Conservation (phyloP, 2,797 vertebrate species). For the Catharus ustulatus region DNA sequence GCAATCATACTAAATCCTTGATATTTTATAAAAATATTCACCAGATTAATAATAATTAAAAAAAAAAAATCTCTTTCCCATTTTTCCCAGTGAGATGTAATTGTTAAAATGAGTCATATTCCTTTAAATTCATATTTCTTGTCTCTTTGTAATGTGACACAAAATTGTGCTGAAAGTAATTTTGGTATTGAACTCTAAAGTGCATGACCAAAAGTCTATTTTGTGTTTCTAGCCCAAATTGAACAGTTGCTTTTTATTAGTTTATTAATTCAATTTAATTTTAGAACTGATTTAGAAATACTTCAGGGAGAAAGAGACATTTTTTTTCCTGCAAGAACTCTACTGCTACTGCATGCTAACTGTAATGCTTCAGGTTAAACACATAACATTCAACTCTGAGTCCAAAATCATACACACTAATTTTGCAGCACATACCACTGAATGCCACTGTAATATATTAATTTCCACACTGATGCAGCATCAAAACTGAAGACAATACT, state of each 20-base stretch:
- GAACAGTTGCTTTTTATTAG: neutral
- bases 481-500: neutral
- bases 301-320: neutral
- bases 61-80: neutral
- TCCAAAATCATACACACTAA: neutral
- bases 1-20: neutral
- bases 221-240: slow-evolving; percentile 11
- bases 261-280: slow-evolving; percentile 31
- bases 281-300: slow-evolving; percentile 22
- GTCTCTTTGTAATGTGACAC: neutral
- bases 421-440: neutral
- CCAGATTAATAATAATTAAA: neutral
- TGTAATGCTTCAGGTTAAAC: slow-evolving; percentile 2
- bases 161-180: neutral
- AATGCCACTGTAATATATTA: neutral
- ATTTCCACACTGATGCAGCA: neutral
- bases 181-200: neutral
- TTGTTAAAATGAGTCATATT: neutral
- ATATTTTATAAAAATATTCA: neutral
- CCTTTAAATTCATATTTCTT: neutral
- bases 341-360: neutral
- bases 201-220: neutral
- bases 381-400: neutral
- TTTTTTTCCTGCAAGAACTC: neutral
- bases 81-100: neutral